Evolutionary conservation across 2,797 vertebrate species (phyloP), one percentile per base, ranked within the genome.

Genomic region (Xenopus petersii): DNA sequence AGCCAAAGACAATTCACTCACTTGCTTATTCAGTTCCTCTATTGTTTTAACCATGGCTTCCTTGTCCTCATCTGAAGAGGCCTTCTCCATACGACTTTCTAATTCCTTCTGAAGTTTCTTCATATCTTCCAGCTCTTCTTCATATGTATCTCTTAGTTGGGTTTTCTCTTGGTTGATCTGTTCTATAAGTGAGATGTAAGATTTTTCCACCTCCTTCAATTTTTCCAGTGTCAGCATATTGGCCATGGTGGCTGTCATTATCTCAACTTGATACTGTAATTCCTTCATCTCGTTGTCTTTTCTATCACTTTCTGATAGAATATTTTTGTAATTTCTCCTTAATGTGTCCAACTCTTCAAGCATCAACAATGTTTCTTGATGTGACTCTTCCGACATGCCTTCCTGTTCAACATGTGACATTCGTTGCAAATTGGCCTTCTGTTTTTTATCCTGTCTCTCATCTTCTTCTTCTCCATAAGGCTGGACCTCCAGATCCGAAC

Each of bases 41-140:
- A 94, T 91, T 1, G 90, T 93, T 79, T 86, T 88, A 8, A 88
- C 90, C 77, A 91, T 88, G 62, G 88, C 90, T 1, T 88, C 88
- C 82, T 95, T 95, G 91, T 90, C 91, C 80, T 96, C 94, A 68
- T 95, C 93, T n/a, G 87, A 88, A 2, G 91, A 87, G 77, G 94
- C 93, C 10, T 92, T 90, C 0, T 91, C 88, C 13, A 90, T 83
- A 1, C 95, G 94, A 61, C 86, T 92, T 76, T 88, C 82, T 49
- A 98, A 84, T 26, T 94, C 93, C 54, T 96, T 95, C 87, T 96
- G 95, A 2, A 98, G 88, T 80, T 93, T 91, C 83, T 82, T 90
- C 59, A 98, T 94, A 87, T 98, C 95, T 78, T 95, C 95, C 82
- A 95, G 93, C 0, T 95, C 93, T 79, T 97, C 95, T 77, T 90